Evolutionary conservation across 2,888 invertebrate species (phyloP), one percentile per base, ranked within the genome.

Genomic region (Papilio demoleus): DNA sequence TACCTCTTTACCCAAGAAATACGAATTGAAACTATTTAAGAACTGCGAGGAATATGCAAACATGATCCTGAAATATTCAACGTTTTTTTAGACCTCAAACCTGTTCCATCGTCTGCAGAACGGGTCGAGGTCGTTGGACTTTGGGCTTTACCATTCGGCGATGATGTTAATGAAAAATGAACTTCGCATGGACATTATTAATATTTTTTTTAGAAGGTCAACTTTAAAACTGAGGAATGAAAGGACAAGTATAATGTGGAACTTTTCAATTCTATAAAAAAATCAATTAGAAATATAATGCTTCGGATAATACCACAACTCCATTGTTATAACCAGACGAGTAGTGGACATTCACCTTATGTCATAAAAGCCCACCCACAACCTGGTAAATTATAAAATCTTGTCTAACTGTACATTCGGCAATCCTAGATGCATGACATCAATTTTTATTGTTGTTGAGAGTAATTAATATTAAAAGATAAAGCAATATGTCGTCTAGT

Each of bases 31-130:
- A 31, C 31, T 31, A n/a, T 53, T 24, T 24, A 24, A 53, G 14
- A 53, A 24, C 1, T 14, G 14, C 14, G 22, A 12, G 47, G 4
- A 47, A 12, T 14, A 4, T 61, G 14, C 40, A n/a, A 61, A 22
- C 27, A 50, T 14, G 50, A 19, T 53, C 14, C 53, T 64, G 27
- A 56, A 40, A 56, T 24, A 9, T 64, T 22, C 24, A 64, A 14
- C 38, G 22, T 64, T 53, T 56, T 31, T 64, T 53, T 56, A 24
- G n/a, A 45, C 14, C 56, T 22, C 42, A 67, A 67, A 63, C 67
- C 62, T 34, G 67, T 67, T 63, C 42, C 24, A 42, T 34, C n/a
- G 40, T 34, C 5, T 58, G 67, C 67, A 67, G 56, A 67, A 62
- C 62, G 11, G 22, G 40, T 42, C 34, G 62, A 63, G 67, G 62